phyloP scores from a whole-genome alignment of 2,888 invertebrate species.

The Pristionchus entomophagus region DNA sequence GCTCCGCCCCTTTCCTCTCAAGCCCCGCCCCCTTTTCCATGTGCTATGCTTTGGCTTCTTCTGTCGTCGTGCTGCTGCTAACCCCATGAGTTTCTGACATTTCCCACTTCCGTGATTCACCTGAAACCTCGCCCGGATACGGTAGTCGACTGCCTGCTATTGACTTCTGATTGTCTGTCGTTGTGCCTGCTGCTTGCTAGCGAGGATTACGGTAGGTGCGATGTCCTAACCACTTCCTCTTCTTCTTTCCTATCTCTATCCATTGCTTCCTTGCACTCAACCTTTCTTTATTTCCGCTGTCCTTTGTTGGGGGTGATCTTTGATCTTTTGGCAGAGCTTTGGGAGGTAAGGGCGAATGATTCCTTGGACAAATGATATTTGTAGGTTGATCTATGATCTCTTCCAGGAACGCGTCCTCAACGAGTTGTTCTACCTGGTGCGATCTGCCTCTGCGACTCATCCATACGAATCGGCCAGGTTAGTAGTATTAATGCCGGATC shows the following conservation, averaged over 20 bases:
- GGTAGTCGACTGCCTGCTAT: conserved; percentile 3
- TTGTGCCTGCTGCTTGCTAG: conserved; percentile 20
- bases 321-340: conserved; percentile 14
- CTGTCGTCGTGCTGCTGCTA: conserved; percentile 21
- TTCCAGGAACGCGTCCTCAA: conserved; percentile 63
- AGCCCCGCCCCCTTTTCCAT: background rate
- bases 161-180: background rate
- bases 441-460: conserved; percentile 56
- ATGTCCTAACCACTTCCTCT: background rate
- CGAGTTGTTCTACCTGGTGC: conserved; percentile 60
- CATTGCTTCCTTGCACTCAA: conserved; percentile 10
- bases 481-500: no score
- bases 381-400: conserved; percentile 10
- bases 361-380: no score
- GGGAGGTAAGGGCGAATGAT: background rate
- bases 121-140: background rate
- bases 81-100: conserved; percentile 10
- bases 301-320: background rate
- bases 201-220: conserved; percentile 32
- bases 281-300: conserved; percentile 24
- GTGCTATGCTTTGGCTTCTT: conserved; percentile 24
- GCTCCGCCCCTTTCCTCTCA: conserved; percentile 29
- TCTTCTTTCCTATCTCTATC: background rate
- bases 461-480: conserved; percentile 54
- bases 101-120: background rate